phyloP scores from a whole-genome alignment of 1,140 invertebrate species.

The Ooceraea biroi region DNA sequence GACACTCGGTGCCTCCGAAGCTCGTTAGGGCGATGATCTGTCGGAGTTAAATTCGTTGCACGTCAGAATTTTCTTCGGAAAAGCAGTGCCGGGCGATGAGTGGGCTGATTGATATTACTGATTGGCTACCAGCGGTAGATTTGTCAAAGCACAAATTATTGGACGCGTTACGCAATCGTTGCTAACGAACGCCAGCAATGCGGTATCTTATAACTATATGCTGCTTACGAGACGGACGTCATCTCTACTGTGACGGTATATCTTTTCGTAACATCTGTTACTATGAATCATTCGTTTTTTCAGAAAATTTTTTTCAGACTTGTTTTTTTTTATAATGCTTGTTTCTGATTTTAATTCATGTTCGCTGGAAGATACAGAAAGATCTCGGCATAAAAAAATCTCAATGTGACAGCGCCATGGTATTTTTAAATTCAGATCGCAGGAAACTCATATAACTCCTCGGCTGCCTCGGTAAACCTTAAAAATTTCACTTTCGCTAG shows the following conservation, averaged over 20 bases:
- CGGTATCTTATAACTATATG: conserved; percentile 52
- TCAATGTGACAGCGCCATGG: background rate
- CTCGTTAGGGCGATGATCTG: background rate
- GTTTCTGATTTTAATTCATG: background rate
- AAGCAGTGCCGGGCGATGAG: background rate
- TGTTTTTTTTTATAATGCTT: too few relatives aligned
- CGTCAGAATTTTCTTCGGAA: background rate
- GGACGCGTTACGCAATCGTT: conserved; percentile 6
- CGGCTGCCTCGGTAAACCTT: background rate
- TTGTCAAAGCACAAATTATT: background rate
- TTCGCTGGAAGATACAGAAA: conserved; percentile 1
- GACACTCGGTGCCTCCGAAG: conserved; percentile 37
- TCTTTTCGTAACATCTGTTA: background rate
- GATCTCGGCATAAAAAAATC: conserved; percentile 26
- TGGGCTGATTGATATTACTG: conserved; percentile 17
- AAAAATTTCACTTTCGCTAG: conserved; percentile 28
- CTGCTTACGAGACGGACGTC: background rate
- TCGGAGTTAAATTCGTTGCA: conserved; percentile 5
- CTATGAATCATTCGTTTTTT: background rate
- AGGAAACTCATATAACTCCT: background rate
- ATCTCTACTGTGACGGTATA: background rate
- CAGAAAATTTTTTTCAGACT: too few relatives aligned
- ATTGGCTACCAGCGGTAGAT: background rate
- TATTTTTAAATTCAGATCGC: conserved; percentile 68
- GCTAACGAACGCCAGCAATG: conserved; percentile 7